Conservation (phyloP, 2,888 invertebrate genomes). For the Imbricaverruca yamaguchii region DNA sequence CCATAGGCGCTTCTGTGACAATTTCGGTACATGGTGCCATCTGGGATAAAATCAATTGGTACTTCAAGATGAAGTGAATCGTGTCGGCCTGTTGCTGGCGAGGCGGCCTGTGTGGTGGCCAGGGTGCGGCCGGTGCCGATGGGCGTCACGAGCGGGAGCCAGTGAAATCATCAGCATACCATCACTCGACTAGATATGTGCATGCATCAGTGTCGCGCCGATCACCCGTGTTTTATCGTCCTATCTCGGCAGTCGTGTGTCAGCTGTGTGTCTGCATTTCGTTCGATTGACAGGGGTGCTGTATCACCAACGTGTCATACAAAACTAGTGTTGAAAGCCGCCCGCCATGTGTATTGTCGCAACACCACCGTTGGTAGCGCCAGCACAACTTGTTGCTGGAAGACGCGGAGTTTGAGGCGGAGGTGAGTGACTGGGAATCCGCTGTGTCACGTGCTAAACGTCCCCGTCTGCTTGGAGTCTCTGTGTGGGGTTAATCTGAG, state of each 20-base stretch:
- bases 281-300: too few species aligned
- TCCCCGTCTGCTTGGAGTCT: too few species aligned
- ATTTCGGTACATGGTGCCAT: background rate
- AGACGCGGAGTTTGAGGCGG: too few species aligned
- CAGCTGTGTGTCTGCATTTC: background rate
- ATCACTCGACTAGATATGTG: background rate
- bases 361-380: too few species aligned
- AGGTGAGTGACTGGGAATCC: too few species aligned
- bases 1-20: background rate
- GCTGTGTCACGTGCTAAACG: too few species aligned
- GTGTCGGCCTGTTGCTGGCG: background rate
- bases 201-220: background rate
- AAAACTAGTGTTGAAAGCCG: too few species aligned
- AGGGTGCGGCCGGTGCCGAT: background rate
- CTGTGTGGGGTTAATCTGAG: too few species aligned
- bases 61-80: background rate
- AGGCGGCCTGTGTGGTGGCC: background rate
- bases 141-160: background rate
- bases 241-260: background rate
- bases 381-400: too few species aligned
- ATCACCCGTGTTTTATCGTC: background rate
- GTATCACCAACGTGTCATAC: too few species aligned
- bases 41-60: background rate
- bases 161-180: background rate
- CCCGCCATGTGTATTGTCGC: too few species aligned